A percentile compares a stretch with the other conserved stretches of the same genome.
phyloP scores from a whole-genome alignment of 2,113 vertebrate genomes.

The Pandion haliaetus region DNA sequence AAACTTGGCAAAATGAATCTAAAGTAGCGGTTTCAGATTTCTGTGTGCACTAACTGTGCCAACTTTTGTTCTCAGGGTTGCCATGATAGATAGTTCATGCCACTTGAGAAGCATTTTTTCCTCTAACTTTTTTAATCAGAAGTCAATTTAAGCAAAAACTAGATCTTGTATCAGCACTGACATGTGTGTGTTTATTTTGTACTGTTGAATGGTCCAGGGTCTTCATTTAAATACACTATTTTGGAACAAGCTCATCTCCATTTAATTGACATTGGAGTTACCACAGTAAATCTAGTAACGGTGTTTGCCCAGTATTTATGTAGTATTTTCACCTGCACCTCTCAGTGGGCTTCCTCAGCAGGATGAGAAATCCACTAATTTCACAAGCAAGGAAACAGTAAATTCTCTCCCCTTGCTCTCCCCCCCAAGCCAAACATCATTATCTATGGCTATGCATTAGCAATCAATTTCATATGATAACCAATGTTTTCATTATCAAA shows the following conservation, averaged over 20 bases:
- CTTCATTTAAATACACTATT: not conserved
- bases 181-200: not conserved
- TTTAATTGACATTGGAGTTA: not conserved
- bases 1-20: constrained; percentile 59
- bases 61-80: not conserved
- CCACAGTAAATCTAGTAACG: not conserved
- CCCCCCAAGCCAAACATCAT: not conserved
- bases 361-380: not conserved
- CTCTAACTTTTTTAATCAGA: constrained; percentile 6
- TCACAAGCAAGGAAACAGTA: not conserved
- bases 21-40: constrained; percentile 50
- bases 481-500: not conserved
- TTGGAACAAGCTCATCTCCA: not conserved
- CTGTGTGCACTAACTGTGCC: constrained; percentile 3
- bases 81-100: not conserved
- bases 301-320: not conserved
- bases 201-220: not conserved
- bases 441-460: not conserved
- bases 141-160: constrained; percentile 20
- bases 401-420: not conserved
- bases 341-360: not conserved
- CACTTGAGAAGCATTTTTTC: not conserved
- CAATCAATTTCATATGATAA: not conserved
- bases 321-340: not conserved
- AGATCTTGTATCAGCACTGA: not conserved